These are phyloP conservation scores for Cacoxenus indagator DNA, from an alignment of 2,888 invertebrate species.

Conservation along the genomic window DNA sequence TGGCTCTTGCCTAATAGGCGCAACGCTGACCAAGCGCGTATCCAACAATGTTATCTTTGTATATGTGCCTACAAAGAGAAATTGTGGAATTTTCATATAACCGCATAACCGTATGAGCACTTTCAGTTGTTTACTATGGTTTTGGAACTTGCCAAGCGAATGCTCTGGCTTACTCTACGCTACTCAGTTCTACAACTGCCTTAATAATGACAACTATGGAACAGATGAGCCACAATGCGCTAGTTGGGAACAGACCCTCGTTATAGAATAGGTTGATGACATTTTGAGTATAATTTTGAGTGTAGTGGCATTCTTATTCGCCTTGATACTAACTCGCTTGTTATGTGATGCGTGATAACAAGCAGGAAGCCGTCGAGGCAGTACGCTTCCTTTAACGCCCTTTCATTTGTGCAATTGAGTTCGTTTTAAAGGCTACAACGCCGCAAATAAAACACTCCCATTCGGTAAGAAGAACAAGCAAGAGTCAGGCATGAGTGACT, in stretches of 20 bases:
- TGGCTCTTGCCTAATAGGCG: constrained; percentile 62
- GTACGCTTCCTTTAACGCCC: constrained; percentile 48
- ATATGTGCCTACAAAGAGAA: no score
- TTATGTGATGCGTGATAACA: constrained; percentile 38
- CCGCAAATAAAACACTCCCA: constrained; percentile 36
- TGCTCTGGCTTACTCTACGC: constrained; percentile 57
- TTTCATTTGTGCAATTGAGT: constrained; percentile 34
- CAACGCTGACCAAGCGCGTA: constrained; percentile 45
- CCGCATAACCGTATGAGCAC: constrained; percentile 30
- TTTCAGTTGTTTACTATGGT: constrained; percentile 52
- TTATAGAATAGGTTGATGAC: constrained; percentile 39
- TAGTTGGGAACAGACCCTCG: not conserved
- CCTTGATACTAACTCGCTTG: constrained; percentile 39
- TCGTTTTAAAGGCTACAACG: constrained; percentile 50
- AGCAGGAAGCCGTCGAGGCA: constrained; percentile 45
- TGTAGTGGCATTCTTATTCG: constrained; percentile 34
- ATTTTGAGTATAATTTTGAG: constrained; percentile 40
- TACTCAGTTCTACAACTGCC: constrained; percentile 48
- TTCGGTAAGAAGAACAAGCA: constrained; percentile 23
- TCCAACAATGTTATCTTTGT: constrained; percentile 56
- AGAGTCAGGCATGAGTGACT: constrained; percentile 45
- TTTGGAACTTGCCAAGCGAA: no score
- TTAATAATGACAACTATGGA: constrained; percentile 41
- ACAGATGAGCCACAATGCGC: constrained; percentile 40
- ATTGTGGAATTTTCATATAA: no score